These are phyloP conservation scores for Xiphorhynchus elegans DNA, from an alignment of 2,113 vertebrate species.

Conservation along the genomic window DNA sequence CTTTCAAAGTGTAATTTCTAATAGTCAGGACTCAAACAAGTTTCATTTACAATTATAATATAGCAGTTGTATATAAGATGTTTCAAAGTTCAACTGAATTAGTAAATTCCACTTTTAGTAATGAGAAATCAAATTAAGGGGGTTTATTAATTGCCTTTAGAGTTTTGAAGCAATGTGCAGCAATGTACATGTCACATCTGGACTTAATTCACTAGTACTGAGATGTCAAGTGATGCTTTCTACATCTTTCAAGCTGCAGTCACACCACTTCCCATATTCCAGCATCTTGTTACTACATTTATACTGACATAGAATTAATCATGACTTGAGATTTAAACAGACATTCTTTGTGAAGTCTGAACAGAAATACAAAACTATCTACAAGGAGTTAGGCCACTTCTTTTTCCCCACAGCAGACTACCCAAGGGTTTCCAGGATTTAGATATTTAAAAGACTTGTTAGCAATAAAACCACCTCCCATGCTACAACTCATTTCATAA, in stretches of 20 bases:
- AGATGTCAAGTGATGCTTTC: neutral
- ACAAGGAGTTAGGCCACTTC: neutral
- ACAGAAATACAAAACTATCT: neutral
- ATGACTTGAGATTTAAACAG: slow-evolving; percentile 27
- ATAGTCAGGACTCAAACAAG: neutral
- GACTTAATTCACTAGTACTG: neutral
- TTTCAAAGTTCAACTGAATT: neutral
- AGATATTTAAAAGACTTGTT: neutral
- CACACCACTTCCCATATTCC: neutral
- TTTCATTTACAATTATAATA: neutral
- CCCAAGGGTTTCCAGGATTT: neutral
- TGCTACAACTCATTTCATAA: neutral
- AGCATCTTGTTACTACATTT: slow-evolving; percentile 35
- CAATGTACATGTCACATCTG: neutral
- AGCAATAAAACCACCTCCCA: neutral
- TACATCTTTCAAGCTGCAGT: neutral
- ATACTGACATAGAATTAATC: neutral
- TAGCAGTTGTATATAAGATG: neutral
- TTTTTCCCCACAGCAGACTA: neutral
- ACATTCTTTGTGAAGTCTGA: neutral
- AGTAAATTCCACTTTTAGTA: neutral
- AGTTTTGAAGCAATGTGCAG: neutral
- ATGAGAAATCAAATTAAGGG: neutral
- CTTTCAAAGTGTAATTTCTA: neutral
- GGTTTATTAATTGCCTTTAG: neutral